Percentiles rank a stretch among this genome's conserved stretches.
These are phyloP conservation scores for Sylvicola fuscatus DNA, from an alignment of 2,888 invertebrate genomes.

Conservation along the genomic window DNA sequence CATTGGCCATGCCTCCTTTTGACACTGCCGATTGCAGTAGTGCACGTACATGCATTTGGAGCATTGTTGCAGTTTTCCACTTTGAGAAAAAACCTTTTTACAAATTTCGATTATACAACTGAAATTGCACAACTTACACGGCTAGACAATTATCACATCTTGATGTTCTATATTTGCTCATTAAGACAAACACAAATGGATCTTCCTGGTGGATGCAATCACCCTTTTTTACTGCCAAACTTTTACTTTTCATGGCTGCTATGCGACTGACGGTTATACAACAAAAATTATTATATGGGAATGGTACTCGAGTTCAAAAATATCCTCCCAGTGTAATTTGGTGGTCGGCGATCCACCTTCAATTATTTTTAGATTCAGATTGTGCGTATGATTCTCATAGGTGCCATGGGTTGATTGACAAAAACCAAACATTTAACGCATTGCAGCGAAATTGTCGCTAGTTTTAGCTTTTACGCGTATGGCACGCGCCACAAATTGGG, in stretches of 20 bases:
- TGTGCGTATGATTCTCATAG: no score
- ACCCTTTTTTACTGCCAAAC: not conserved
- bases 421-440: no score
- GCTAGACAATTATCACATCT: slow-evolving; percentile 59
- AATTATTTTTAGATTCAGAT: no score
- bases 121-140: slow-evolving; percentile 31
- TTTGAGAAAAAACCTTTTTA: slow-evolving; percentile 15
- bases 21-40: slow-evolving; percentile 66
- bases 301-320: no score
- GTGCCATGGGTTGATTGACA: no score
- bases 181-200: slow-evolving; percentile 54
- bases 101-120: slow-evolving; percentile 1
- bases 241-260: not conserved
- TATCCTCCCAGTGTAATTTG: no score
- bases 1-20: slow-evolving; percentile 57
- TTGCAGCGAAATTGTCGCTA: no score
- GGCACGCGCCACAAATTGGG: no score
- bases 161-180: slow-evolving; percentile 43
- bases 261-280: no score
- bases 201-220: slow-evolving; percentile 30
- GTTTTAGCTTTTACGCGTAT: no score
- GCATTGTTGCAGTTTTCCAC: slow-evolving; percentile 55
- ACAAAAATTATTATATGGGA: no score
- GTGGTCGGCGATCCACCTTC: no score
- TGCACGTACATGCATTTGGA: slow-evolving; percentile 63